Evolutionary conservation across 2,113 vertebrate species (phyloP).

Genomic region (Epinephelus lanceolatus): DNA sequence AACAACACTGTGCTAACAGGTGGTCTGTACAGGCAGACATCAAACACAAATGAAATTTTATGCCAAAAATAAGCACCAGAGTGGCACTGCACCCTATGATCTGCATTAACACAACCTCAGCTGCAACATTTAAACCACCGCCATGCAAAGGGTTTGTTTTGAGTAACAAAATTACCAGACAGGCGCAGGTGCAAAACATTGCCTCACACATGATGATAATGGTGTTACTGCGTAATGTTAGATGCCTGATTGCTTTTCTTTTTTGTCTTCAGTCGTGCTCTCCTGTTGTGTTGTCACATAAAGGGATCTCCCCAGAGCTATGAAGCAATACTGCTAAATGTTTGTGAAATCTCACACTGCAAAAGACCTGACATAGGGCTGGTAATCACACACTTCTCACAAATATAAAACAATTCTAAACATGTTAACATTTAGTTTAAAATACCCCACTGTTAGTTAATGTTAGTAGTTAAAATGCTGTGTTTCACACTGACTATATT

Average conservation of each 20-base stretch:
- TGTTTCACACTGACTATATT: neutral
- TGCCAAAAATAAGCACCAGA: neutral
- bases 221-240: neutral
- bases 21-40: neutral
- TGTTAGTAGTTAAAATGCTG: neutral
- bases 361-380: neutral
- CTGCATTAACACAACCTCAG: conserved; percentile 16
- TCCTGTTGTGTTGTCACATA: neutral
- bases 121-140: neutral
- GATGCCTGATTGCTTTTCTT: neutral
- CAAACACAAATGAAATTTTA: neutral
- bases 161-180: conserved; percentile 6
- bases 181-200: neutral
- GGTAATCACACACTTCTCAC: neutral
- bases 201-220: neutral
- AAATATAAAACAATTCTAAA: neutral
- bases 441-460: neutral
- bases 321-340: neutral
- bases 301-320: neutral
- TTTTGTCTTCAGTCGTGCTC: neutral
- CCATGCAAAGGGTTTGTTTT: neutral
- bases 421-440: neutral
- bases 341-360: neutral
- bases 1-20: neutral
- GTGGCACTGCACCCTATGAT: neutral